phyloP scores from a whole-genome alignment of 2,113 vertebrate species.

The Plecotus auritus region DNA sequence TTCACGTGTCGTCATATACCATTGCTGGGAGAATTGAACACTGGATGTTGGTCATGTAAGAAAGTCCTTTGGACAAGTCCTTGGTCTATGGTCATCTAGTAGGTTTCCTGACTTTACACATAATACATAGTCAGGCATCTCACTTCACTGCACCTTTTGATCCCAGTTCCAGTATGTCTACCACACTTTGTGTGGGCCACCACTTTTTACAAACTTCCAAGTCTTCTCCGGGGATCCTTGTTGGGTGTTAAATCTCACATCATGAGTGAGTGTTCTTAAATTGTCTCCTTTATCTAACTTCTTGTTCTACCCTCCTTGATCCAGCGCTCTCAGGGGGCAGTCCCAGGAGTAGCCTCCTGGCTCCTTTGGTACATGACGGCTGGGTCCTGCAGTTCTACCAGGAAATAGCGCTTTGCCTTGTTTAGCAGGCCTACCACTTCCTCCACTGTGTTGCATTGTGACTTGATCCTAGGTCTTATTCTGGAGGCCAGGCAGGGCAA shows the following conservation, averaged over 20 bases:
- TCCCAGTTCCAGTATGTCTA: neutral
- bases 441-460: neutral
- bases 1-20: neutral
- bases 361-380: neutral
- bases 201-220: neutral
- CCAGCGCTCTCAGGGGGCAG: neutral
- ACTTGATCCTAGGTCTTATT: neutral
- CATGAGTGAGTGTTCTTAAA: neutral
- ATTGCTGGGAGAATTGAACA: neutral
- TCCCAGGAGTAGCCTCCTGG: neutral
- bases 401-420: neutral
- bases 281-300: neutral
- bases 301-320: neutral
- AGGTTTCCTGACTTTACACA: neutral
- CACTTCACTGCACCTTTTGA: neutral
- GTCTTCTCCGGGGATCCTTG: neutral
- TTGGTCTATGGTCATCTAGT: neutral
- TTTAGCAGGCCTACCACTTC: neutral
- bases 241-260: neutral
- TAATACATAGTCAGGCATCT: neutral
- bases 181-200: neutral
- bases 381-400: neutral
- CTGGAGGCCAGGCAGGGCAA: neutral
- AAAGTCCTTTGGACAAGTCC: neutral
- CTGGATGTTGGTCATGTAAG: neutral